A percentile compares a stretch with the other conserved stretches of the same genome.
Evolutionary conservation across 2,888 invertebrate genomes (phyloP).

Genomic region (Hirtodrosophila trivittata): DNA sequence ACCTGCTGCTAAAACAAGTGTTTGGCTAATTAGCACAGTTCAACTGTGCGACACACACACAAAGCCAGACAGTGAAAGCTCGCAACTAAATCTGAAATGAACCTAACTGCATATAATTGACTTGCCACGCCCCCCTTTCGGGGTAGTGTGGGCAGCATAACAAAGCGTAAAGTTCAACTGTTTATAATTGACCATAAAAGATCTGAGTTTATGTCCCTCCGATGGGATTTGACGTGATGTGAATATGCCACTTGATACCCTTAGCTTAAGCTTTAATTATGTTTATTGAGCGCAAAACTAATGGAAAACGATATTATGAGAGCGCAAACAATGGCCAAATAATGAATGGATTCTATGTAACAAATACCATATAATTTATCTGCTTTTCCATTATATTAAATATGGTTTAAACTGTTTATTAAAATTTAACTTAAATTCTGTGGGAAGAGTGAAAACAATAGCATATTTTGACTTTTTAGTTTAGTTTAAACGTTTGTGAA

Average conservation of each 20-base stretch:
- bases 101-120: slow-evolving; percentile 66
- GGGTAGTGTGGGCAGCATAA: slow-evolving; percentile 10
- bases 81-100: slow-evolving; percentile 1
- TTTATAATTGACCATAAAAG: slow-evolving; percentile 44
- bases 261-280: slow-evolving; percentile 11
- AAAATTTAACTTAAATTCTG: too few species aligned
- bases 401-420: too few species aligned
- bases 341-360: too few species aligned
- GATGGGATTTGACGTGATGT: slow-evolving; percentile 10
- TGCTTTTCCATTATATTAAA: too few species aligned
- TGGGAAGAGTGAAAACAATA: too few species aligned
- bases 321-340: too few species aligned
- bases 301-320: background rate
- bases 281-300: slow-evolving; percentile 2
- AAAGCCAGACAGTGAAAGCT: slow-evolving; percentile 31
- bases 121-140: slow-evolving; percentile 49
- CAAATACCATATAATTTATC: too few species aligned
- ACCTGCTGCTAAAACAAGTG: slow-evolving; percentile 53
- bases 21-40: slow-evolving; percentile 65
- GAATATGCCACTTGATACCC: slow-evolving; percentile 8
- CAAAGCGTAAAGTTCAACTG: slow-evolving; percentile 49
- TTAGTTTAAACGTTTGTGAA: too few species aligned
- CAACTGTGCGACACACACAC: slow-evolving; percentile 39
- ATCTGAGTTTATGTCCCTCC: slow-evolving; percentile 25
- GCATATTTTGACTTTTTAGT: too few species aligned